Conservation (phyloP, 1,140 invertebrate species). For the Magallana angulata region DNA sequence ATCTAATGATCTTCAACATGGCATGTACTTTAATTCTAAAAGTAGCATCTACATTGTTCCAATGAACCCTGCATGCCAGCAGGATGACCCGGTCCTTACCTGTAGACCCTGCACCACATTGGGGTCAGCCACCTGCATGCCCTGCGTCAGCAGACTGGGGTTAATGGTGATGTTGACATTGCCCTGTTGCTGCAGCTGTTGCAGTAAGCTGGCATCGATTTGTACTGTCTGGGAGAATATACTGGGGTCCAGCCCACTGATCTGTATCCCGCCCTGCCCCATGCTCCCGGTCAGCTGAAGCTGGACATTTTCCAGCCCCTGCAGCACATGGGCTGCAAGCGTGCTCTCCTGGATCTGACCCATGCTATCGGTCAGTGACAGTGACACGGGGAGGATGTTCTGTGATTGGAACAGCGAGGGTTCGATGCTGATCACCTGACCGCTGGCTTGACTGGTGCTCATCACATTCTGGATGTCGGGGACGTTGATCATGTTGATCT, state of each 20-base stretch:
- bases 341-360: constrained; percentile 65
- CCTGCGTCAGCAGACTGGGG: constrained; percentile 64
- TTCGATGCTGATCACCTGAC: constrained; percentile 76
- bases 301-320: constrained; percentile 77
- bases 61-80: too few relatives aligned
- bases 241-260: constrained; percentile 78
- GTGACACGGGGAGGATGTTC: constrained; percentile 73
- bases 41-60: too few relatives aligned
- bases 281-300: constrained; percentile 77
- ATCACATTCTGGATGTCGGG: constrained; percentile 48
- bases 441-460: constrained; percentile 50
- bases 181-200: constrained; percentile 79
- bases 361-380: constrained; percentile 67
- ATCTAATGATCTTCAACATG: too few relatives aligned
- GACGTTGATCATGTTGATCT: constrained; percentile 40
- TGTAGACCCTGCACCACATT: constrained; percentile 67
- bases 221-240: constrained; percentile 79
- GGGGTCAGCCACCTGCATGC: constrained; percentile 62
- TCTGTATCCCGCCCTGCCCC: constrained; percentile 76
- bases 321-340: constrained; percentile 67
- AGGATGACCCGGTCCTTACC: background rate
- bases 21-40: too few relatives aligned
- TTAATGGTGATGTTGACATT: constrained; percentile 79
- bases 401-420: constrained; percentile 67
- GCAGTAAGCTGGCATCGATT: constrained; percentile 80